Conservation (phyloP, 2,113 vertebrate species). For the Leptobrachium ailaonicum region DNA sequence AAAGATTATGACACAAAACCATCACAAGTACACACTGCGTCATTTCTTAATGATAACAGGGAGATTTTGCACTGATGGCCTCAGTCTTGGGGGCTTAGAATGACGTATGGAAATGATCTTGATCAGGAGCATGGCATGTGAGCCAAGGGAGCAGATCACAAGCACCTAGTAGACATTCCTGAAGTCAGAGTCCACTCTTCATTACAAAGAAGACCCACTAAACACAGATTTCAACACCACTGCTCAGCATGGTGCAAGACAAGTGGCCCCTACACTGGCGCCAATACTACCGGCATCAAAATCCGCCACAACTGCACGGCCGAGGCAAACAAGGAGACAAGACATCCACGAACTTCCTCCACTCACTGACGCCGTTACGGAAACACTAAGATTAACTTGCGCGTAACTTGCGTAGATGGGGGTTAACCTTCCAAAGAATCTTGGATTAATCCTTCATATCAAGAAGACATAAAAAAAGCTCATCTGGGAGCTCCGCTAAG, state of each 20-base stretch:
- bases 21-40: not conserved
- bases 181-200: not conserved
- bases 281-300: too few relatives aligned
- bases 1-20: too few relatives aligned
- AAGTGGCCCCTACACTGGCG: not conserved
- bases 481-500: too few relatives aligned
- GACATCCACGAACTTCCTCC: not conserved
- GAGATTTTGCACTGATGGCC: not conserved
- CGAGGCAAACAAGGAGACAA: not conserved
- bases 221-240: not conserved
- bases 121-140: not conserved
- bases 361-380: not conserved
- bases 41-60: not conserved
- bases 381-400: not conserved
- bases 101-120: not conserved
- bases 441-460: too few relatives aligned
- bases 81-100: not conserved
- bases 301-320: constrained; percentile 2
- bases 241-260: not conserved
- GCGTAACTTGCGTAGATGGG: too few relatives aligned
- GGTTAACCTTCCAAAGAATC: too few relatives aligned
- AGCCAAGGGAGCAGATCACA: too few relatives aligned
- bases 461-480: too few relatives aligned
- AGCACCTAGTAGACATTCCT: not conserved
- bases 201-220: not conserved